phyloP scores from a whole-genome alignment of 2,888 invertebrate species.

The Coenonympha arcania region DNA sequence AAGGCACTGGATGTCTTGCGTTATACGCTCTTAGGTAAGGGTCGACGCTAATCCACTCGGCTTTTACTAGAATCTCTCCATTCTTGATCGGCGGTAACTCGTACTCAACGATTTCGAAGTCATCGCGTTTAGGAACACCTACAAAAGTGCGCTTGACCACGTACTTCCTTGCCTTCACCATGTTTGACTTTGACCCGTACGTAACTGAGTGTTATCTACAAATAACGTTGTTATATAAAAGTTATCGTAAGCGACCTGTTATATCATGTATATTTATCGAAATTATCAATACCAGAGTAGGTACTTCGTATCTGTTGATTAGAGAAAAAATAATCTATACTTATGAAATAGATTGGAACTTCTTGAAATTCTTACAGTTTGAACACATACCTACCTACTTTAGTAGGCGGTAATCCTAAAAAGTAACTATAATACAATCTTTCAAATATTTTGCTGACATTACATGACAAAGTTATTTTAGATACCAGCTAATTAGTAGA shows the following conservation, averaged over 20 bases:
- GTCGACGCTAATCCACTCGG: constrained; percentile 46
- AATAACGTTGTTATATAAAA: neutral
- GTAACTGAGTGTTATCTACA: neutral
- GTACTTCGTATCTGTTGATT: neutral
- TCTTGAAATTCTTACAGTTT: neutral
- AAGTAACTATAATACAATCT: no score
- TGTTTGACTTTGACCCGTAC: constrained; percentile 7
- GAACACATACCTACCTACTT: no score
- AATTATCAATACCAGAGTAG: constrained; percentile 2
- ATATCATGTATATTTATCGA: neutral
- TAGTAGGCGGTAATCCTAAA: no score
- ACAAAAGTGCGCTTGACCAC: constrained; percentile 71
- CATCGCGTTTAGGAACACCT: constrained; percentile 73
- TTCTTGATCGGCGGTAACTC: constrained; percentile 73
- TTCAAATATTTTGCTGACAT: no score
- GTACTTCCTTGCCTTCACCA: constrained; percentile 70
- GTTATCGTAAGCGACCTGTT: constrained; percentile 1
- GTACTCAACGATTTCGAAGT: constrained; percentile 76
- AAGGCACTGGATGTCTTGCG: constrained; percentile 31
- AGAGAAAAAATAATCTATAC: neutral
- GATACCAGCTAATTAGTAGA: no score
- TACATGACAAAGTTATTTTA: no score
- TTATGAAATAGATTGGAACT: neutral
- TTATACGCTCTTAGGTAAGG: constrained; percentile 40
- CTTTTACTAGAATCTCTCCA: constrained; percentile 60